Evolutionary conservation across 2,888 invertebrate genomes (phyloP), one percentile per base, ranked within the genome.

Genomic region (Drosophila neotestacea): DNA sequence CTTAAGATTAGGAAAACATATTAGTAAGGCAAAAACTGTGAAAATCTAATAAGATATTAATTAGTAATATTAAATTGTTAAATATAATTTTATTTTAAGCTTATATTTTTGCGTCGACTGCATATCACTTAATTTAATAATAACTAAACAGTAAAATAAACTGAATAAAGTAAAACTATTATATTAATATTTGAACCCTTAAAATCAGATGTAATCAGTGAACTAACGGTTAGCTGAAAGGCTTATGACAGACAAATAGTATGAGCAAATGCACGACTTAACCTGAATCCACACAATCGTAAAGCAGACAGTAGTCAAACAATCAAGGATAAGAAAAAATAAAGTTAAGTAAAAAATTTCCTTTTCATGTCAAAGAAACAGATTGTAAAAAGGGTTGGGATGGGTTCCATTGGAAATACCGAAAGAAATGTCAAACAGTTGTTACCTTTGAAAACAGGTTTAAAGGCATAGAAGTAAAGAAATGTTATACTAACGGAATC

Each of bases 201-300:
- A 0, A 32, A 32, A 9, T 5, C 7, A 7, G 32, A 32, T 22
- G 22, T 22, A 3, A 22, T 22, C 39, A 16, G 36, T 11, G 6
- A n/a, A 28, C 13, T 6, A 4, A 28, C 13, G 28, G 52, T 5
- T 28, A 52, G 39, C 6, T 10, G 13, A 1, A 13, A 28, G 39
- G 28, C 7, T 16, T 16, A 41, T 16, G 9, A 4, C 16, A 16
- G 13, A 63, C 62, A 76, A 65, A 81, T 10, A 22, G 22, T 42
- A 22, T 2, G 66, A 79, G 83, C 52, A 77, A 82, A 73, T 70
- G 70, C 68, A 76, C 70, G 69, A 58, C 52, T 68, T 71, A 47
- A 39, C 27, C 50, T 7, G 28, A 0, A 22, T 13, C 10, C n/a
- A 13, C 7, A 28, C 32, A 1, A 7, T 11, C 34, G 6, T 32